Conservation (phyloP, 2,888 invertebrate genomes). For the Chromoteleia sp. region DNA sequence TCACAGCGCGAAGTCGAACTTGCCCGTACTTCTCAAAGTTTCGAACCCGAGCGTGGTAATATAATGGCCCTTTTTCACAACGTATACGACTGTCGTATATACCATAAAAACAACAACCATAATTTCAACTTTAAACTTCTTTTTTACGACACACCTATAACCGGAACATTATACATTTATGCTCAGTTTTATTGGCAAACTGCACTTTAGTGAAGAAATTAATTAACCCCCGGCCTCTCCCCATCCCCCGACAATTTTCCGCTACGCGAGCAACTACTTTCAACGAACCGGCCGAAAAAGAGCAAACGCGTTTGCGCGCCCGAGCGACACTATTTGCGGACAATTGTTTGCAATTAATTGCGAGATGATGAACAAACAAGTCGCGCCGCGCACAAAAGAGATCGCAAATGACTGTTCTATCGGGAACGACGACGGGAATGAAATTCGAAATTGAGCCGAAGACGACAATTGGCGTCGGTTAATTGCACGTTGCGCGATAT, state of each 20-base stretch:
- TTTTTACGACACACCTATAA: constrained; percentile 41
- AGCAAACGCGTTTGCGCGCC: neutral
- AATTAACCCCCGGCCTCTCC: constrained; percentile 22
- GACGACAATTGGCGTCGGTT: constrained; percentile 32
- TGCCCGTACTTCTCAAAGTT: constrained; percentile 3
- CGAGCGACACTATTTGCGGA: constrained; percentile 1
- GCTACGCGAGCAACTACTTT: neutral
- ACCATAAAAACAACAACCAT: constrained; percentile 34
- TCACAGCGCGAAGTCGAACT: too few relatives aligned
- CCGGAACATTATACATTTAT: constrained; percentile 44
- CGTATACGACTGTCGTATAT: constrained; percentile 2
- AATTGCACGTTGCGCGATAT: constrained; percentile 25
- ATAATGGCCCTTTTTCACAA: constrained; percentile 10
- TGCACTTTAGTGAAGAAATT: constrained; percentile 42
- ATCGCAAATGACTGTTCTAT: neutral
- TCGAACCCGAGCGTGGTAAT: constrained; percentile 5
- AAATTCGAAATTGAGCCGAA: constrained; percentile 17
- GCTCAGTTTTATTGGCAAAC: constrained; percentile 43
- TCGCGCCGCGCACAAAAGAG: neutral
- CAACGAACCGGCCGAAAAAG: constrained; percentile 3
- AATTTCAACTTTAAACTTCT: constrained; percentile 30
- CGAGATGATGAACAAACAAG: constrained; percentile 11
- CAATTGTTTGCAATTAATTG: constrained; percentile 29
- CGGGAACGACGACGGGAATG: neutral
- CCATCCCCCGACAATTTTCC: constrained; percentile 26